A percentile compares a stretch with the other conserved stretches of the same genome.
phyloP scores from a whole-genome alignment of 1,140 invertebrate genomes.

The Oedothorax gibbosus region DNA sequence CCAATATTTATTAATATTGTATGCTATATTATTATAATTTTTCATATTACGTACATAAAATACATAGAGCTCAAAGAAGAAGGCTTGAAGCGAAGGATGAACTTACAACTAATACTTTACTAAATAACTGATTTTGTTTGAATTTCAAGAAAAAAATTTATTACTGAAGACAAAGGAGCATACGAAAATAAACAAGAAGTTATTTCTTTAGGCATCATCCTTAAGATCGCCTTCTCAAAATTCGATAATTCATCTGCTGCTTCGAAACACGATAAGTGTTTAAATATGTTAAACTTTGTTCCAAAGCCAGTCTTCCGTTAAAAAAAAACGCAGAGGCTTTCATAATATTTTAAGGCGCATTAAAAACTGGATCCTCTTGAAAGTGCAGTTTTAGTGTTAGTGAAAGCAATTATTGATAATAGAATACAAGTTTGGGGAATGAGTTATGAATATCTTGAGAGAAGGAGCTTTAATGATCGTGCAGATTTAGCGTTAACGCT shows the following conservation, averaged over 20 bases:
- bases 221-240: conserved; percentile 38
- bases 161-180: not conserved
- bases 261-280: conserved; percentile 54
- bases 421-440: conserved; percentile 32
- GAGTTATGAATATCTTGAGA: conserved; percentile 29
- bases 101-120: too few species aligned
- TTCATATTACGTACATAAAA: too few species aligned
- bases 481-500: not conserved
- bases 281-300: conserved; percentile 58
- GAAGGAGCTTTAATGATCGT: conserved; percentile 12
- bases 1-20: too few species aligned
- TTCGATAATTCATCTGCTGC: conserved; percentile 57
- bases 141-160: too few species aligned
- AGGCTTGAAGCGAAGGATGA: too few species aligned
- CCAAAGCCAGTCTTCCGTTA: conserved; percentile 41
- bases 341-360: conserved; percentile 45
- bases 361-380: conserved; percentile 40
- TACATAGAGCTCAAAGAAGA: too few species aligned
- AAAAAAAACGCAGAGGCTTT: conserved; percentile 34
- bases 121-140: too few species aligned
- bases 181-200: not conserved
- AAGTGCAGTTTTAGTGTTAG: conserved; percentile 49
- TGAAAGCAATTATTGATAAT: conserved; percentile 48
- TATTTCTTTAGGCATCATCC: not conserved
- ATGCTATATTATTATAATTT: too few species aligned